Conservation (phyloP, 2,113 vertebrate species). For the Melanostigma gelatinosum region DNA sequence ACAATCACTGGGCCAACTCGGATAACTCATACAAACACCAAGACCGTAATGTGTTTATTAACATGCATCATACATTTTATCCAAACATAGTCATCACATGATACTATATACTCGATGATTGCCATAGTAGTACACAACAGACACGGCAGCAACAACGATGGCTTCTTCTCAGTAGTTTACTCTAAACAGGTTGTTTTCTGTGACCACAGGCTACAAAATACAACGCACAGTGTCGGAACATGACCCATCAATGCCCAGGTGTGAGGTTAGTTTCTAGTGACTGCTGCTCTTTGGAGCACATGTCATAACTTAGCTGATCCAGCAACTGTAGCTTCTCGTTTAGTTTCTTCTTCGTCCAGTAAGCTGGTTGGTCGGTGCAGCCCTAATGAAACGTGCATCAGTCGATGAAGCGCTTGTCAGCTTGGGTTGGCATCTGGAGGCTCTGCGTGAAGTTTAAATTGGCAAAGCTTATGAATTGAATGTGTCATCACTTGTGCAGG, state of each 20-base stretch:
- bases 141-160: neutral
- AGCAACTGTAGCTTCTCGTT: neutral
- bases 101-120: neutral
- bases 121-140: neutral
- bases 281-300: neutral
- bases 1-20: slow-evolving; percentile 29
- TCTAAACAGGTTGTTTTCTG: neutral
- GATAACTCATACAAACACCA: neutral
- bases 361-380: neutral
- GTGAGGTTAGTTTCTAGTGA: neutral
- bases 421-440: neutral
- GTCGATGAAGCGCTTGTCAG: neutral
- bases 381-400: neutral
- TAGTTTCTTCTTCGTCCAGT: neutral
- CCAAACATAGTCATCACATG: neutral
- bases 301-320: neutral
- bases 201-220: neutral
- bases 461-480: neutral
- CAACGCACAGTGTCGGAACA: neutral
- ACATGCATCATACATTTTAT: neutral
- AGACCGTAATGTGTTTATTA: slow-evolving; percentile 2
- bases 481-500: neutral
- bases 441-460: neutral
- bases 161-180: neutral
- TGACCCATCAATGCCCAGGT: neutral